Evolutionary conservation across 92 coral and sea anemone species (phyloP).

Genomic region (Pocillopora meandrina): DNA sequence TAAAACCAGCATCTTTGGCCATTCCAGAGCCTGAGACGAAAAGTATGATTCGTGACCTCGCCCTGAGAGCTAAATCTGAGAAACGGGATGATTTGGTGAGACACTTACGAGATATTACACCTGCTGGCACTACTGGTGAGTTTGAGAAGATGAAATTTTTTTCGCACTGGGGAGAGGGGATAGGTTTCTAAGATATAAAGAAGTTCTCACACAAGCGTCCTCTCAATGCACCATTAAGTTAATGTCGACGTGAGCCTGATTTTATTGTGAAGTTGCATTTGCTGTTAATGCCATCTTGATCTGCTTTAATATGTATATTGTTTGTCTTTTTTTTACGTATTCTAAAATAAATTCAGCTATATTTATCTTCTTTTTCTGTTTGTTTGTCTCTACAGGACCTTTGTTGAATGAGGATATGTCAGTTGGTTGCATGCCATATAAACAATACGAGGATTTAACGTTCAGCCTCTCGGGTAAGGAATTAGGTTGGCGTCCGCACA

Average conservation of each 20-base stretch:
- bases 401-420: conserved; percentile 4
- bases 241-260: too few relatives aligned
- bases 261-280: too few relatives aligned
- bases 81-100: neutral
- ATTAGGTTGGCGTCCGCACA: neutral
- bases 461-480: conserved; percentile 13
- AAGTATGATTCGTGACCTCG: neutral
- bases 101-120: neutral
- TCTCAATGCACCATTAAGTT: too few relatives aligned
- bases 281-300: too few relatives aligned
- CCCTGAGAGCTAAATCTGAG: neutral
- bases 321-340: neutral
- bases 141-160: neutral
- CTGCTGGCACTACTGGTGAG: conserved; percentile 9
- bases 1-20: neutral
- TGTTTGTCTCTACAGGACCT: neutral
- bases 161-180: too few relatives aligned
- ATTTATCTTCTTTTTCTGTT: neutral
- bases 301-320: too few relatives aligned
- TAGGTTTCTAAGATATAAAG: too few relatives aligned
- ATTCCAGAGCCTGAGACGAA: conserved; percentile 6
- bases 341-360: neutral
- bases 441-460: neutral
- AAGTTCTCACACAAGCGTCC: too few relatives aligned
- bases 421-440: neutral